Evolutionary conservation across 1,140 invertebrate genomes (phyloP), one percentile per base, ranked within the genome.

Genomic region (Temnothorax longispinosus): DNA sequence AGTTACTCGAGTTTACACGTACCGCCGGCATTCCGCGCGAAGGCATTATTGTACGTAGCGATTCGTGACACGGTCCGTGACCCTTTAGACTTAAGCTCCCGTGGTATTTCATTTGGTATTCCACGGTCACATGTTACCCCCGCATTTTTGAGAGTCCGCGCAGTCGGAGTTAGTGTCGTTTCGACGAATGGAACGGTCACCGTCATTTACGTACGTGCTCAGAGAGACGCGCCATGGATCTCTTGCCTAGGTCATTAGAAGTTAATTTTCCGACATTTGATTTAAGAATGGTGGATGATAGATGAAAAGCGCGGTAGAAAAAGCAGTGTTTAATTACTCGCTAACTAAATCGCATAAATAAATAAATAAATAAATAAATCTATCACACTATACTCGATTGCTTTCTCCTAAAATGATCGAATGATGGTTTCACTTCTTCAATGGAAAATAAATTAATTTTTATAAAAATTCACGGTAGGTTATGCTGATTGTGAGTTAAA

Each of bases 1-100:
- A 86, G 91, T 91, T 94, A 89, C 87, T 86, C 87, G 71, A 86
- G 91, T 92, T 94, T 93, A 92, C 88, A 87, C 89, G 89, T 89
- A 58, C 84, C 84, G 85, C 74, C 71, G 86, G 69, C 87, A 85
- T 92, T 88, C 86, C 76, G 41, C 60, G 62, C 76, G 27, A 80
- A 72, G 65, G 78, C 62, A 90, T 90, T 90, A 88, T 85, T 87
- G 87, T 85, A 62, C 84, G 50, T 82, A 77, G 81, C 86, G 89
- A 88, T 86, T 54, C 78, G 74, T 77, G 86, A 62, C 75, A 77
- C 47, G 56, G 82, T 32, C 44, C 87, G n/a, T 86, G 74, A 69
- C 54, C 76, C 52, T 89, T 89, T 72, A 8, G 74, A 56, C 62
- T 89, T 87, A 65, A 89, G 65, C 77, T 88, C 80, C 15, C 65